Evolutionary conservation across 2,113 vertebrate genomes (phyloP).

Genomic region (Podarcis cretensis): DNA sequence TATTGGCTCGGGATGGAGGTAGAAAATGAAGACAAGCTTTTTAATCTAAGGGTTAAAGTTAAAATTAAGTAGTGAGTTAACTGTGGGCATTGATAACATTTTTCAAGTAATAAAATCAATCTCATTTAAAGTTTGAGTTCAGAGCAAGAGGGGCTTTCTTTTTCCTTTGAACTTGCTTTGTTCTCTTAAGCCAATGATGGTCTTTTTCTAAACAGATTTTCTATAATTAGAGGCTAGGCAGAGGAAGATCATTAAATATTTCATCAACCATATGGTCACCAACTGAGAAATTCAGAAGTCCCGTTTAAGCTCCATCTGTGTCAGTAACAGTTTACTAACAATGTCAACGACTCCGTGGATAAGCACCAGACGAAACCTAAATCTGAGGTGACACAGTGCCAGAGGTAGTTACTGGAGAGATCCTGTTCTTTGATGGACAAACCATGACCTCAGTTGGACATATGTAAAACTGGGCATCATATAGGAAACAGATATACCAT

Average conservation of each 20-base stretch:
- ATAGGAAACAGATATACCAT: conserved; percentile 7
- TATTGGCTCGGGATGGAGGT: not conserved
- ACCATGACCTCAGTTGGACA: conserved; percentile 8
- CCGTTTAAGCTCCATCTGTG: conserved; percentile 70
- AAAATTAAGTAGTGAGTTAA: conserved; percentile 21
- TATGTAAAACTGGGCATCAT: not conserved
- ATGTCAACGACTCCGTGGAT: conserved; percentile 67
- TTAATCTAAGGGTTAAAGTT: conserved; percentile 17
- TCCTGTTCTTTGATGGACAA: not conserved
- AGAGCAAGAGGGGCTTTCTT: not conserved
- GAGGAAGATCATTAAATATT: conserved; percentile 67
- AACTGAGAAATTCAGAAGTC: conserved; percentile 61
- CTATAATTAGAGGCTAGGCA: conserved; percentile 49
- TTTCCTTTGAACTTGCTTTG: not conserved
- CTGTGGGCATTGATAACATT: not conserved
- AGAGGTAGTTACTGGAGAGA: not conserved
- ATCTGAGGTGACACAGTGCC: conserved; percentile 44
- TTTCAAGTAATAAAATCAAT: conserved; percentile 22
- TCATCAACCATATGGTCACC: conserved; percentile 71
- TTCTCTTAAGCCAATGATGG: conserved; percentile 22
- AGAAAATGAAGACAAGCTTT: conserved; percentile 4
- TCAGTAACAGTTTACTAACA: conserved; percentile 60
- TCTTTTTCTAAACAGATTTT: conserved; percentile 43
- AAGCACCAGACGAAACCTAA: conserved; percentile 21
- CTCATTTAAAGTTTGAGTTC: not conserved